Evolutionary conservation across 37 sponge, comb jelly and placozoan genomes (phyloP), one percentile per base, ranked within the genome.

Genomic region (Aphrocallistes beatrix): DNA sequence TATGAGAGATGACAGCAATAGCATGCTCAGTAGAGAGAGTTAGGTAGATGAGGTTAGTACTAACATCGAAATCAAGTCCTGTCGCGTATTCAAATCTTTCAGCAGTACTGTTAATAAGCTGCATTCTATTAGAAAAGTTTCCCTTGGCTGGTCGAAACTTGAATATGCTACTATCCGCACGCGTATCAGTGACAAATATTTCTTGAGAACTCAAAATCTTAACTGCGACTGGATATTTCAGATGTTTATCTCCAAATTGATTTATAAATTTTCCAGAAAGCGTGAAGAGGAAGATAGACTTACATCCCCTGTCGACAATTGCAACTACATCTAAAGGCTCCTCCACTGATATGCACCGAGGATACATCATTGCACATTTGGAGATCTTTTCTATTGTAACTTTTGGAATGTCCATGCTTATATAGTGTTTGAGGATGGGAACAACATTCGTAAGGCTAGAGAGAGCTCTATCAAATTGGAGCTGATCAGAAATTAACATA

Each of bases 241-340:
- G 75, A 6, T 32, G 32, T 60, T 60, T 60, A 6, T 60, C 75
- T 25, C 75, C 75, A 60, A 60, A 60, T 28, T 60, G 75, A 60
- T 60, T 60, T 6, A 60, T 13, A 30, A 60, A 60, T 13, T 60
- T 60, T 25, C 75, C 75, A 21, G 75, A 60, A 6, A 60, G 75
- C 25, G 75, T 60, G 75, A 60, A 60, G 3, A 60, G 75, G 34
- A 60, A 60, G 8, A 60, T 60, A 1, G 75, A 60, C 75, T 60
- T 60, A 60, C 75, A 60, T 8, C 75, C 75, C n/a, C n/a, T 60
- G n/a, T 60, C 75, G n/a, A 60, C 75, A 32, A 60, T 60, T 3
- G 75, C 75, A 13, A 60, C 34, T 30, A 60, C 10, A 13, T 13
- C 75, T 8, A 60, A 30, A 3, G 75, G n/a, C n/a, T 60, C 75